Conservation (phyloP, 2,797 vertebrate genomes). For the Typhlichthys eigenmanni region DNA sequence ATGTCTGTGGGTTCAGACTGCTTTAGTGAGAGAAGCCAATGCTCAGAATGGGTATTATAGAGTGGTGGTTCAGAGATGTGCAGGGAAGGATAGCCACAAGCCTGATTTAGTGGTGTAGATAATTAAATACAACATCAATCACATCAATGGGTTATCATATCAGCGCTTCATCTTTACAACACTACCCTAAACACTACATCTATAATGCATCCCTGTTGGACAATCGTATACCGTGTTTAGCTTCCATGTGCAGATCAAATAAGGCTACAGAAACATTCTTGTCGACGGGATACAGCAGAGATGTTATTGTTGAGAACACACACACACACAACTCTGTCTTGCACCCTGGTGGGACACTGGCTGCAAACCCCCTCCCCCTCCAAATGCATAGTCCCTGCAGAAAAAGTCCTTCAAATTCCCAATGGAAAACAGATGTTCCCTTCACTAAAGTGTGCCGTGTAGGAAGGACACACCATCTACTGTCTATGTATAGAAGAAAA, state of each 20-base stretch:
- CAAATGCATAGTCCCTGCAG: conserved; percentile 15
- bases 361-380: conserved; percentile 29
- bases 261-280: conserved; percentile 18
- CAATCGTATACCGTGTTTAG: conserved; percentile 14
- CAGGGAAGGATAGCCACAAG: conserved; percentile 12
- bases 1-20: conserved; percentile 16
- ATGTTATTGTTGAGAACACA: conserved; percentile 43
- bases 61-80: too few species aligned
- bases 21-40: conserved; percentile 21
- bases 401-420: not conserved
- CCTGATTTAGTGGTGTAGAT: conserved; percentile 16
- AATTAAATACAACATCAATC: conserved; percentile 10
- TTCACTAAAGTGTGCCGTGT: not conserved
- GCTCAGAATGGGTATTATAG: too few species aligned
- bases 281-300: conserved; percentile 29
- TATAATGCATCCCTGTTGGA: not conserved
- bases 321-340: conserved; percentile 22
- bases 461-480: not conserved
- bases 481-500: not conserved
- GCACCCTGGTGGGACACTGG: conserved; percentile 38
- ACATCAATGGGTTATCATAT: too few species aligned
- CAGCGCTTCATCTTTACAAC: too few species aligned
- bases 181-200: too few species aligned
- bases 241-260: conserved; percentile 32
- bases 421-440: conserved; percentile 35